These are phyloP conservation scores for Mus spicilegus DNA, from an alignment of 2,113 vertebrate species.

Conservation along the genomic window DNA sequence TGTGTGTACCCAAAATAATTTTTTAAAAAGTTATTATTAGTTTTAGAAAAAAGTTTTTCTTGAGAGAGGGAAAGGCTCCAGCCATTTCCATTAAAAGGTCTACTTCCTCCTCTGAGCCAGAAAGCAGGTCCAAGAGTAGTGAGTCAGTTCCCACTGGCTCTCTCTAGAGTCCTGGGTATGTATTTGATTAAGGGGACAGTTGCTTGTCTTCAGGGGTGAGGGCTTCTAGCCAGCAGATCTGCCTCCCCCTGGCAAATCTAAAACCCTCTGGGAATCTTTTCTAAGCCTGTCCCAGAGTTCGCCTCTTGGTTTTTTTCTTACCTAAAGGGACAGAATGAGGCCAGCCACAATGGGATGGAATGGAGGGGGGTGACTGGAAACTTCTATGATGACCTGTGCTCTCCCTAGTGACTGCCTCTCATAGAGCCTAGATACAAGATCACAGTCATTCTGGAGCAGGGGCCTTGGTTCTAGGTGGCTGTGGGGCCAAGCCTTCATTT, in stretches of 20 bases:
- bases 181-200: constrained; percentile 79
- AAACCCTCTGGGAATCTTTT: neutral
- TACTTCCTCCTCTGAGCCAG: neutral
- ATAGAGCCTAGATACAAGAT: neutral
- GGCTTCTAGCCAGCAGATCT: constrained; percentile 53
- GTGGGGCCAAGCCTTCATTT: neutral
- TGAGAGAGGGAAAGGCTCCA: neutral
- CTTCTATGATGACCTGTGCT: neutral
- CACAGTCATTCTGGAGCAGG: neutral
- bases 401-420: neutral
- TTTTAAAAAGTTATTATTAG: neutral
- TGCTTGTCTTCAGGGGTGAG: constrained; percentile 65
- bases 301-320: constrained; percentile 28
- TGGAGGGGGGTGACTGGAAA: neutral
- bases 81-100: constrained; percentile 41
- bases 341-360: neutral
- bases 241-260: constrained; percentile 23
- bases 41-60: constrained; percentile 34
- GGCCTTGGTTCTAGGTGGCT: neutral
- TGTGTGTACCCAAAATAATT: constrained; percentile 37
- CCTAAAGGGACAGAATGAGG: neutral
- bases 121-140: constrained; percentile 37
- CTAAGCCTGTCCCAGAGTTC: neutral
- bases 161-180: constrained; percentile 24
- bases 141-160: constrained; percentile 65